Evolutionary conservation across 2,113 vertebrate genomes (phyloP).

Genomic region (Alexandromys fortis): DNA sequence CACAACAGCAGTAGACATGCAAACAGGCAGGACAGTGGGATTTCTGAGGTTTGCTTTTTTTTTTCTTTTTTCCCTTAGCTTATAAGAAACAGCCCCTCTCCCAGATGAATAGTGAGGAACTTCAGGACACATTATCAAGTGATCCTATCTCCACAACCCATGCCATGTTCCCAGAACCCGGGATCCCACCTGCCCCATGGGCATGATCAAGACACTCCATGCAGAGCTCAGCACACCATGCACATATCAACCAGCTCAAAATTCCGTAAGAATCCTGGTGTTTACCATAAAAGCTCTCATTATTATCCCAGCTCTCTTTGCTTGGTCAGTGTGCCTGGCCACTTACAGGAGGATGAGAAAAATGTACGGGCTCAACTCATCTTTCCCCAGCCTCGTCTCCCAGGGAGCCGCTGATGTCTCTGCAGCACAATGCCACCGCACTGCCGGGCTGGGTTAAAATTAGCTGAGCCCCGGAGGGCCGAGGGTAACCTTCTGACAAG

Average conservation of each 20-base stretch:
- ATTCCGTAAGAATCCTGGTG: constrained; percentile 66
- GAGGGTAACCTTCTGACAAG: constrained; percentile 78
- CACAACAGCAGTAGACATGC: constrained; percentile 35
- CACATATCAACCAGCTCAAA: constrained; percentile 59
- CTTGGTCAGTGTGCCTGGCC: constrained; percentile 71
- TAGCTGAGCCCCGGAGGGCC: constrained; percentile 72
- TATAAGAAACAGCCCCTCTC: constrained; percentile 38
- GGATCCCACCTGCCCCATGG: neutral
- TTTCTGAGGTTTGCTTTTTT: neutral
- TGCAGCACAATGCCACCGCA: constrained; percentile 35
- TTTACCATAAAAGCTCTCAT: constrained; percentile 79
- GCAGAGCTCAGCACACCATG: constrained; percentile 67
- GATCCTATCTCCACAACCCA: neutral
- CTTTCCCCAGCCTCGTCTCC: constrained; percentile 70
- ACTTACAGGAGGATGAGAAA: constrained; percentile 77
- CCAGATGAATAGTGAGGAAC: neutral
- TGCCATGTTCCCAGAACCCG: constrained; percentile 5
- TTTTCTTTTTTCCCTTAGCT: neutral
- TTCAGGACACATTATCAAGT: neutral
- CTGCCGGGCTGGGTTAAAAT: constrained; percentile 73
- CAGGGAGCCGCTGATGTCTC: constrained; percentile 66
- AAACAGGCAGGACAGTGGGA: neutral
- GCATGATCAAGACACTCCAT: constrained; percentile 61
- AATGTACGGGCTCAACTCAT: constrained; percentile 62
- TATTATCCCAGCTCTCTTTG: constrained; percentile 73